Evolutionary conservation across 2,888 invertebrate genomes (phyloP).

Genomic region (Melieria omissa): DNA sequence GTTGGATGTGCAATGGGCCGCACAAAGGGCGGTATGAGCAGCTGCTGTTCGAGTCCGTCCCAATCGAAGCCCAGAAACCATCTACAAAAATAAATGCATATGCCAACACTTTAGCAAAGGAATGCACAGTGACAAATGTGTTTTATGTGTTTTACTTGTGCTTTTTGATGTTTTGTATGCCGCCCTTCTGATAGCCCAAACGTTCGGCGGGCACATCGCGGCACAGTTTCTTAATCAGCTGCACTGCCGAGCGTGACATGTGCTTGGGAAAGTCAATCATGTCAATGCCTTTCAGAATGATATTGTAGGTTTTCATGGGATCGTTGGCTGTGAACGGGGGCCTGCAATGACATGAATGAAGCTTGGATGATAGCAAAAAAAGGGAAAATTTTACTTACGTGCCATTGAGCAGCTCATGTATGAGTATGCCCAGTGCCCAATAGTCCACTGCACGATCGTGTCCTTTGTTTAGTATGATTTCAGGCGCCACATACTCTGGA

Average conservation of each 20-base stretch:
- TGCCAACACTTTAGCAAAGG: neutral
- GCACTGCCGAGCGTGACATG: constrained; percentile 81
- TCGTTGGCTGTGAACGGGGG: constrained; percentile 91
- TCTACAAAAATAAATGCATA: constrained; percentile 66
- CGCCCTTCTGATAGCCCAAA: constrained; percentile 89
- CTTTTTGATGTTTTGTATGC: constrained; percentile 85
- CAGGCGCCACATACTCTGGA: constrained; percentile 89
- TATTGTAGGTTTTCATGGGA: constrained; percentile 95
- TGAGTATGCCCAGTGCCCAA: constrained; percentile 91
- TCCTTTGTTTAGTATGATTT: constrained; percentile 87
- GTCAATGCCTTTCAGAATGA: constrained; percentile 92
- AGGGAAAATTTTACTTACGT: constrained; percentile 70
- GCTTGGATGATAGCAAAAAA: neutral
- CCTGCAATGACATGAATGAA: constrained; percentile 45
- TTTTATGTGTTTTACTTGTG: constrained; percentile 73
- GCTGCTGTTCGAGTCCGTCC: constrained; percentile 79
- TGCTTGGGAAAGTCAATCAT: constrained; percentile 85
- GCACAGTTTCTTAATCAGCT: constrained; percentile 87
- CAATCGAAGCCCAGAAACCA: constrained; percentile 96
- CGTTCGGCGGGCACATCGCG: constrained; percentile 87
- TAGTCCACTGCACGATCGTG: constrained; percentile 89
- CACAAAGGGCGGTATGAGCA: constrained; percentile 79
- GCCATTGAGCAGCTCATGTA: constrained; percentile 88
- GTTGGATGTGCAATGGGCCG: constrained; percentile 76
- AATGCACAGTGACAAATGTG: neutral